Percentiles rank a stretch among this genome's conserved stretches.
phyloP scores from a whole-genome alignment of 2,888 invertebrate species.

The Acleris literana region DNA sequence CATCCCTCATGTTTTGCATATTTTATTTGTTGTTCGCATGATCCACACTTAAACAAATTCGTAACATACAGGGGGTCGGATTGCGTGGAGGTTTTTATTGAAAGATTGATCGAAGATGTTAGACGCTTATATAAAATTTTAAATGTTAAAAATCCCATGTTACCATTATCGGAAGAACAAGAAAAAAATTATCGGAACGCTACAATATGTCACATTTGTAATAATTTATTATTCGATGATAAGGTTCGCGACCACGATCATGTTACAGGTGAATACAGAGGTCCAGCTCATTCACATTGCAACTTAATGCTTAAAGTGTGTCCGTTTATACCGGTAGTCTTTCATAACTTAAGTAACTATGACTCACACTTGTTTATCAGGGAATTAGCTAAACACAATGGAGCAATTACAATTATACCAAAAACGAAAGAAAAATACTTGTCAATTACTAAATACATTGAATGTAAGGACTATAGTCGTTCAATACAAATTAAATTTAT shows the following conservation, averaged over 20 bases:
- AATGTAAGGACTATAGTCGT: neutral
- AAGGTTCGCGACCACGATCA: slow-evolving; percentile 2
- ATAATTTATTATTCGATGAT: slow-evolving; percentile 3
- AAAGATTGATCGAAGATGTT: slow-evolving; percentile 6
- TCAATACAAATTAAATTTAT: neutral
- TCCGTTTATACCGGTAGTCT: too few relatives aligned
- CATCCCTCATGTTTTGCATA: too few relatives aligned
- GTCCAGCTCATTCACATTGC: too few relatives aligned
- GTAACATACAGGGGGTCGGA: too few relatives aligned
- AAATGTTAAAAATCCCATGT: too few relatives aligned
- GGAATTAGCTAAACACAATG: slow-evolving; percentile 3
- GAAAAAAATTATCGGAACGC: too few relatives aligned
- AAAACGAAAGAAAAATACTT: neutral
- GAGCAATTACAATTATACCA: slow-evolving; percentile 1
- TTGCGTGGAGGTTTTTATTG: neutral
- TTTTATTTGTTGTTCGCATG: slow-evolving; percentile 2
- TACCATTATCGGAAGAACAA: too few relatives aligned
- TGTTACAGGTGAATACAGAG: too few relatives aligned
- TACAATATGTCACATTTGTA: slow-evolving; percentile 8
- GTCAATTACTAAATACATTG: slow-evolving; percentile 6
- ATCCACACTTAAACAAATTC: slow-evolving; percentile 4
- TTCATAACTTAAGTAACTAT: too few relatives aligned
- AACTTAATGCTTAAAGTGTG: too few relatives aligned
- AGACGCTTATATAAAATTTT: neutral
- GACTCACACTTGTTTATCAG: too few relatives aligned